These are phyloP conservation scores for Sepioteuthis lessoniana DNA, from an alignment of 2,888 invertebrate genomes.

Conservation along the genomic window DNA sequence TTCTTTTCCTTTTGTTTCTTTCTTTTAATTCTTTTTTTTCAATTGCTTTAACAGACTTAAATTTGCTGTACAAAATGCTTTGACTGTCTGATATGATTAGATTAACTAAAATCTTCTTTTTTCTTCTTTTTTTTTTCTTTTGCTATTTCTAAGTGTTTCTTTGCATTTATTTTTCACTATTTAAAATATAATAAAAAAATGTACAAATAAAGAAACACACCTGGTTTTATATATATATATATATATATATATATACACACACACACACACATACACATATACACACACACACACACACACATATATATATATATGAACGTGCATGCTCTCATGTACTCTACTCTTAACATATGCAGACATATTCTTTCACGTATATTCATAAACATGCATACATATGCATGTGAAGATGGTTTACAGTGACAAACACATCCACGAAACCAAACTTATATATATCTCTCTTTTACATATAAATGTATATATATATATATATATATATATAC, in stretches of 20 bases:
- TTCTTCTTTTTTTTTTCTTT: neutral
- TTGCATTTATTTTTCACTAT: neutral
- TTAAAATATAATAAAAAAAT: neutral
- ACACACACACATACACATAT: neutral
- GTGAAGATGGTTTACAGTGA: no score
- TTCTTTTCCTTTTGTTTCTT: neutral
- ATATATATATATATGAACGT: neutral
- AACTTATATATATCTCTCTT: no score
- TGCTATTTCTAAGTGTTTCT: neutral
- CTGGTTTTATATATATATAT: neutral
- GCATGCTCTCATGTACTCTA: no score
- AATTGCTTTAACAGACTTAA: neutral
- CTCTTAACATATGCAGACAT: no score
- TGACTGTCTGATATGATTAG: constrained; percentile 33
- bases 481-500: no score
- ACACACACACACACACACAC: neutral
- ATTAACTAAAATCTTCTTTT: neutral
- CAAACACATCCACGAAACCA: no score
- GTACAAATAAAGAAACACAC: neutral
- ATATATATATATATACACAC: neutral
- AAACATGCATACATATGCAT: no score
- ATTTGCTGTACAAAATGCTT: constrained; percentile 1
- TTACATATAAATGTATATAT: no score
- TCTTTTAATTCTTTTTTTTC: constrained; percentile 1
- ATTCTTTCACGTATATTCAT: no score